Evolutionary conservation across 2,797 vertebrate genomes (phyloP), one percentile per base, ranked within the genome.

Genomic region (Scyliorhinus canicula): DNA sequence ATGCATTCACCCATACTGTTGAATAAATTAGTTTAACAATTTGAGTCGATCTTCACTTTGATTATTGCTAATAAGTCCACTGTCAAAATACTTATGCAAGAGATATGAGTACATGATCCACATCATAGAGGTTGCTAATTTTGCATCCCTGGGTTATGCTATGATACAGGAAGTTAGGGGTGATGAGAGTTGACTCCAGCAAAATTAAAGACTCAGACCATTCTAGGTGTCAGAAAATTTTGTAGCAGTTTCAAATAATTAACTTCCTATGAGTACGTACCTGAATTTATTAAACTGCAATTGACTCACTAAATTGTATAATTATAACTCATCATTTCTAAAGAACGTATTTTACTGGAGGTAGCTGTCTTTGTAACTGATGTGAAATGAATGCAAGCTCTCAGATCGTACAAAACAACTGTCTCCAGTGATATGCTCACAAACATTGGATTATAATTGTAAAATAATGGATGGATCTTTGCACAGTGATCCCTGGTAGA

Each of bases 251-350:
- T 93, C 21, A 93, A 57, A 93, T 93, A 50, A 57, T 67, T 26
- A 93, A 65, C 9, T 0, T 31, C 44, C 40, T 57, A 3, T 91
- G 55, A 40, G 31, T 40, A 63, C 1, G 35, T 35, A 67, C 44
- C 65, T 93, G 44, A 93, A 69, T 93, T 67, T 93, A 93, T 71
- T 50, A 52, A 71, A 35, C 40, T 12, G 44, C n/a, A 44, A 67
- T 71, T 47, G 8, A 71, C 11, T 9, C 26, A 50, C 1, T 31
- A 93, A 35, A 2, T 50, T 69, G 44, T 71, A 71, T 71, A 91
- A 91, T 93, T 93, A 28, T 47, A 67, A 40, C 26, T 71, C 65
- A 93, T 35, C 47, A 21, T 93, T 93, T 93, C 44, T 52, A 71
- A 50, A 50, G 40, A 50, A 67, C 19, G 5, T 52, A 50, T 93